Evolutionary conservation across 2,888 invertebrate genomes (phyloP).

Genomic region (Archaeoteleia sp.): DNA sequence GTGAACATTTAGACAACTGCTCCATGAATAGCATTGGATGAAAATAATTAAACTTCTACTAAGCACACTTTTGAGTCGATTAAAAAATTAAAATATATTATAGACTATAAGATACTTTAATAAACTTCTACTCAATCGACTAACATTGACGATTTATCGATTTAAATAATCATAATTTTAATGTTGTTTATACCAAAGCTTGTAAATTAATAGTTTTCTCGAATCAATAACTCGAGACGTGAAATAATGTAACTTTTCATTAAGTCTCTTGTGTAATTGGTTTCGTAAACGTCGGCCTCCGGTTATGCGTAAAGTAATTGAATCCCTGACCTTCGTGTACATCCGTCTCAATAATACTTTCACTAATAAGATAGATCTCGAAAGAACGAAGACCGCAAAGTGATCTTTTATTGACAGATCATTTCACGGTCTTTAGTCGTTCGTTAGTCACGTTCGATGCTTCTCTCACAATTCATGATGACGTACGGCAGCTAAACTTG

Average conservation of each 20-base stretch:
- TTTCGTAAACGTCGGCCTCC: conserved; percentile 40
- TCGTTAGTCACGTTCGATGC: conserved; percentile 48
- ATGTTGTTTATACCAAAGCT: no score
- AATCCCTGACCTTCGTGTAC: conserved; percentile 49
- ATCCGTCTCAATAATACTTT: conserved; percentile 50
- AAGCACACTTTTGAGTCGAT: no score
- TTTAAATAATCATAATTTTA: no score
- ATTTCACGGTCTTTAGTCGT: conserved; percentile 48
- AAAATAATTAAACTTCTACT: no score
- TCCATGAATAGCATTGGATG: no score
- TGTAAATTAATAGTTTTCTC: no score
- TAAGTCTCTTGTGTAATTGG: conserved; percentile 41
- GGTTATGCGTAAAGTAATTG: conserved; percentile 43
- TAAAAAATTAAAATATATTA: no score
- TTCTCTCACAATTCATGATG: conserved; percentile 26
- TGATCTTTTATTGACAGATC: conserved; percentile 53
- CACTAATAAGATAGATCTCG: conserved; percentile 38
- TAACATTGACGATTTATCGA: no score
- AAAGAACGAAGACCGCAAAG: conserved; percentile 40
- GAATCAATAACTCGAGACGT: conserved; percentile 25
- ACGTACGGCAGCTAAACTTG: conserved; percentile 16
- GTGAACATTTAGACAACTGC: no score
- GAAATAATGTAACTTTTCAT: conserved; percentile 39
- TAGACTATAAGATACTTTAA: no score
- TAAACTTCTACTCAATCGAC: no score